Evolutionary conservation across 2,113 vertebrate genomes (phyloP).

Genomic region (Zootoca vivipara): DNA sequence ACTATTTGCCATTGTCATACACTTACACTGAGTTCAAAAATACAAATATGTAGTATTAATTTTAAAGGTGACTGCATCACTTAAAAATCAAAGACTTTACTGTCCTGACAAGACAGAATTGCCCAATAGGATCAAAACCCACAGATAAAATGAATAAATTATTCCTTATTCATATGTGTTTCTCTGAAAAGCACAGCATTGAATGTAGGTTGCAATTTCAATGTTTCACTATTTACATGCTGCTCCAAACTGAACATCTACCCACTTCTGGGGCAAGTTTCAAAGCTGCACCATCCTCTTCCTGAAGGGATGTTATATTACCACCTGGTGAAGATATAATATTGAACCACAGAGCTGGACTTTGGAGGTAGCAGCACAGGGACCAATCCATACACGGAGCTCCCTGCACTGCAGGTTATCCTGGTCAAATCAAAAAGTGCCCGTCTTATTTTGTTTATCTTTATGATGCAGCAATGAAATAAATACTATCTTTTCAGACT

Average conservation of each 20-base stretch:
- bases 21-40: slow-evolving; percentile 41
- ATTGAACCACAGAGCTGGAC: not conserved
- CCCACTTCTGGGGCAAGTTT: not conserved
- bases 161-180: not conserved
- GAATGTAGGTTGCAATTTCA: not conserved
- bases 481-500: not conserved
- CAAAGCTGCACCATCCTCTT: not conserved
- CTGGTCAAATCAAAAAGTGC: too few species aligned
- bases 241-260: not conserved
- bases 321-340: not conserved
- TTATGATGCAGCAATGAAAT: not conserved
- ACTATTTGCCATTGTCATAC: slow-evolving; percentile 48
- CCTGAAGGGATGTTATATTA: not conserved
- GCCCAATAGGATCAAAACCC: not conserved
- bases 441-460: too few species aligned
- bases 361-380: not conserved
- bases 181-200: not conserved
- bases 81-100: slow-evolving; percentile 16
- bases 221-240: not conserved
- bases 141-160: not conserved
- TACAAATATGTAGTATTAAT: slow-evolving; percentile 13
- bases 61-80: slow-evolving; percentile 52
- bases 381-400: not conserved
- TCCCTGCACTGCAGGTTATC: too few species aligned
- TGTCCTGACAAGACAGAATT: not conserved